Conservation (phyloP, 2,888 invertebrate genomes). For the Tinea trinotella region DNA sequence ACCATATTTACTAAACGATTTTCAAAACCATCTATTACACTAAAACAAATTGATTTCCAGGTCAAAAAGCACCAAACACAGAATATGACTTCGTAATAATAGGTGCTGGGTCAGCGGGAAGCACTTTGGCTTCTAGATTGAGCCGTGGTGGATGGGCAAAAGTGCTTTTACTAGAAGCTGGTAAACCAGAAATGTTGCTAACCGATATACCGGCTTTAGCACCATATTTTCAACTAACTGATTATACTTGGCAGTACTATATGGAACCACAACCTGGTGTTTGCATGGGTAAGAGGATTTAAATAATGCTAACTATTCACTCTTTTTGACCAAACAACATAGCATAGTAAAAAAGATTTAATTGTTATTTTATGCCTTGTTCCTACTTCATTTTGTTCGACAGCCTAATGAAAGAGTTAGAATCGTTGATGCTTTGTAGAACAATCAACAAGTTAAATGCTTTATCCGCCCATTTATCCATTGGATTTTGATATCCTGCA, state of each 20-base stretch:
- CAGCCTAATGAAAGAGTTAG: too few species aligned
- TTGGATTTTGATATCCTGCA: too few species aligned
- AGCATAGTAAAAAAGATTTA: too few species aligned
- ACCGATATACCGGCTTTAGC: slow-evolving; percentile 72
- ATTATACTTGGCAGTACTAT: slow-evolving; percentile 80
- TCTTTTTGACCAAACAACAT: too few species aligned
- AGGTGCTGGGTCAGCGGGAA: slow-evolving; percentile 72
- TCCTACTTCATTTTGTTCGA: too few species aligned
- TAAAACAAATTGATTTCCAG: slow-evolving; percentile 35
- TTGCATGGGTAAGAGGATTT: slow-evolving; percentile 65
- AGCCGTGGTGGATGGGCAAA: slow-evolving; percentile 49
- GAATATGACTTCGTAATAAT: slow-evolving; percentile 72
- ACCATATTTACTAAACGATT: too few species aligned
- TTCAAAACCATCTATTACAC: too few species aligned
- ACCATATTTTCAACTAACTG: slow-evolving; percentile 71
- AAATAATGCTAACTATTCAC: neutral
- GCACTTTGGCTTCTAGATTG: slow-evolving; percentile 65
- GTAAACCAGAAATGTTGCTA: slow-evolving; percentile 58
- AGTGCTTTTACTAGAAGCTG: slow-evolving; percentile 52
- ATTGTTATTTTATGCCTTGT: too few species aligned
- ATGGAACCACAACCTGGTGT: slow-evolving; percentile 75
- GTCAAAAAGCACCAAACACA: slow-evolving; percentile 36
- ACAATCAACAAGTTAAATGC: too few species aligned
- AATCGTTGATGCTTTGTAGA: too few species aligned
- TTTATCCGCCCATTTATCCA: too few species aligned